These are phyloP conservation scores for Seira sanloemensis DNA, from an alignment of 2,888 invertebrate species.

Conservation along the genomic window DNA sequence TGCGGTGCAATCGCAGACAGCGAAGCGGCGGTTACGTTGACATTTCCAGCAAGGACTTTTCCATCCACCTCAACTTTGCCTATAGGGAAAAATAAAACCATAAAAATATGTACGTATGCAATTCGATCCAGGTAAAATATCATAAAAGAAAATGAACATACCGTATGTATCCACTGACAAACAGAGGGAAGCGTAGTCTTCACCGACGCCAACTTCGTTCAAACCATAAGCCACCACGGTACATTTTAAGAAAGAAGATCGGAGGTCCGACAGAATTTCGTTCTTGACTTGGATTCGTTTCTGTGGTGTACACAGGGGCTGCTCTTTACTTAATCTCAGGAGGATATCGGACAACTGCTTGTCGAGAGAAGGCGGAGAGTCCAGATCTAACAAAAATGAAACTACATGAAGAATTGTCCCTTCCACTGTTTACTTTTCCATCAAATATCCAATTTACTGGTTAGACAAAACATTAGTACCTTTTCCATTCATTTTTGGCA, in stretches of 20 bases:
- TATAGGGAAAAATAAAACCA: neutral
- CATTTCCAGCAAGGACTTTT: constrained; percentile 22
- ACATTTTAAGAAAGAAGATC: constrained; percentile 43
- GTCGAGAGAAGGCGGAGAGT: constrained; percentile 28
- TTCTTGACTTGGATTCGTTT: constrained; percentile 18
- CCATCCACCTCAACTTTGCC: constrained; percentile 35
- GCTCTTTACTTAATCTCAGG: constrained; percentile 5
- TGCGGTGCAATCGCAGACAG: constrained; percentile 31
- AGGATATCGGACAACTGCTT: constrained; percentile 31
- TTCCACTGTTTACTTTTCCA: too few species aligned
- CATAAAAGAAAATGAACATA: neutral
- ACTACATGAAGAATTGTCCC: too few species aligned
- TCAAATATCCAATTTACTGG: too few species aligned
- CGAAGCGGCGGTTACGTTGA: neutral
- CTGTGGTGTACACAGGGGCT: constrained; percentile 2
- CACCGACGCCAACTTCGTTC: constrained; percentile 37
- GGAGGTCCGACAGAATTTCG: constrained; percentile 25
- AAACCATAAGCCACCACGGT: constrained; percentile 44
- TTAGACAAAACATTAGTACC: too few species aligned
- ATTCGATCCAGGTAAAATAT: neutral
- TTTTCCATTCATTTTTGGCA: too few species aligned
- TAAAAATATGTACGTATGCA: neutral
- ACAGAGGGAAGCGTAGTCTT: constrained; percentile 31
- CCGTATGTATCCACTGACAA: constrained; percentile 49
- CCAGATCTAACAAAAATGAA: too few species aligned